Base-by-base conservation (phyloP, 2,113 vertebrate genomes). In the Salvelinus sp. region DNA sequence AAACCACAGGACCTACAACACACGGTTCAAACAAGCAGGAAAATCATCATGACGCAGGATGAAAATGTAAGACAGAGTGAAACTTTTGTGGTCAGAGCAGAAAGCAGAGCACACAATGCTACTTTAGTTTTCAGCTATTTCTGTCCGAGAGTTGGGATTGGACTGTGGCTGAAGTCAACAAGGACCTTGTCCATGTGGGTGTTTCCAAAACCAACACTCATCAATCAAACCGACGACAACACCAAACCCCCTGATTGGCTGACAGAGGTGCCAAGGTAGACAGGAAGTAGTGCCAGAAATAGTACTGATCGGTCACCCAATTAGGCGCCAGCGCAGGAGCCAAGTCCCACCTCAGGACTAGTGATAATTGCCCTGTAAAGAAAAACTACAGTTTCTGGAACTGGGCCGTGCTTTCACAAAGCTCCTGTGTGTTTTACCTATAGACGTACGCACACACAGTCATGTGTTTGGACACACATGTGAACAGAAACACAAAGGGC, bases 201-300 rank as follows among this genome's bases (percentile, higher is more conserved):
- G 87, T 79, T 78, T 74, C 84, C 80, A 25, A 18, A 68, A 57
- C 83, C 86, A 85, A 83, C 57, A 73, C 77, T 75, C 84, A 80
- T 83, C 73, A 80, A 79, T 84, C 81, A 77, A 71, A 65, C 0
- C 60, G 71, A 83, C 75, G 78, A 65, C 72, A 83, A 84, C 78
- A 80, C 69, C 20, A n/a, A 23, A 76, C 38, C 20, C 10, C 60
- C 25, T 25, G 79, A 90, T 79, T 89, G 85, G 83, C 73, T n/a
- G 71, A 77, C 5, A 12, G 64, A 27, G 38, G 69, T 1, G 6
- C 44, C 16, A 4, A 75, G 71, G 74, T 75, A 83, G 50, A 54
- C 57, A 79, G 68, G 76, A 82, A 78, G 4, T 13, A 65, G 64
- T 14, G 74, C 80, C 86, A 85, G 88, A 89, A 89, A 90, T 87